Base-by-base conservation (phyloP, 2,888 invertebrate species). In the Dicyrtoma fusca region DNA sequence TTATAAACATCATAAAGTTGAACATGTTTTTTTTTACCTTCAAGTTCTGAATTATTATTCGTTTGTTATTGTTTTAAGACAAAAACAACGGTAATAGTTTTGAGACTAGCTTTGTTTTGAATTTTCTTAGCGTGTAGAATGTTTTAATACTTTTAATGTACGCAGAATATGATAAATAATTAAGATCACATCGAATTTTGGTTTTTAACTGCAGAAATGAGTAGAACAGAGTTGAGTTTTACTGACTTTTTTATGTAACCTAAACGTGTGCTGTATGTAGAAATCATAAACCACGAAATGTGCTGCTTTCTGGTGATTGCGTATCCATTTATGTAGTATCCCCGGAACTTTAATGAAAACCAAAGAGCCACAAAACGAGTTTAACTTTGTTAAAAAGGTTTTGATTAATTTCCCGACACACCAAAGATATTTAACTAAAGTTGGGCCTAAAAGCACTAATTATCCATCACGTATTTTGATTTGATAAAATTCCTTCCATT, bases 391-490 rank as follows among this genome's bases (percentile, higher is more conserved):
- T 2, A 10, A 57, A 57, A 21, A 14, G 55, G 53, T 68, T 68
- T 68, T 44, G 25, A 68, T 68, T 55, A 53, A 68, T 42, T 55
- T 44, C 44, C 68, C 53, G 68, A 68, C 68, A 68, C 68, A 68
- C 68, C 68, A 53, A 55, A 51, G 53, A 68, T 68, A 53, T 68
- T 68, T 68, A 53, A 55, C 42, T 44, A 23, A 66, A 42, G 68
- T 53, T 17, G 49, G 65, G 65, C 65, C 51, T 65, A 26, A 45
- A 34, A 44, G 44, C 62, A 63, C 44, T 57, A 57, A 57, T 57
- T 25, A 25, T 57, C 57, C 57, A 57, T 23, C 21, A 25, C 53
- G n/a, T n/a, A n/a, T n/a, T n/a, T n/a, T n/a, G n/a, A n/a, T 53
- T 53, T 53, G 19, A n/a, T 8, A 53, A 8, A 53, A 3, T 10